Conservation (phyloP, 2,888 invertebrate species). For the Petrolisthes cinctipes region DNA sequence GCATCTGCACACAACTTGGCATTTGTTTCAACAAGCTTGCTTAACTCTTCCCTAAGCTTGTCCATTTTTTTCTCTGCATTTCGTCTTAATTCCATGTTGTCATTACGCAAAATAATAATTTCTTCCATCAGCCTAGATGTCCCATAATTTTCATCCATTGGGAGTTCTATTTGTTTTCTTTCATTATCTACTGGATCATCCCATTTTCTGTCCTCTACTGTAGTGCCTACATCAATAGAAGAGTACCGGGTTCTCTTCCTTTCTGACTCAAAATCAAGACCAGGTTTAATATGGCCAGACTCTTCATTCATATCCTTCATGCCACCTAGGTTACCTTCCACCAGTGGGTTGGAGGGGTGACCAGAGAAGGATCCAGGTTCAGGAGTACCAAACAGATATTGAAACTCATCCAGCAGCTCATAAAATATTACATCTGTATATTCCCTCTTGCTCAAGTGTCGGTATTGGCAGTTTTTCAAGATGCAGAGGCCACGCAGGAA, state of each 20-base stretch:
- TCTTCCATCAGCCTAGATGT: conserved; percentile 33
- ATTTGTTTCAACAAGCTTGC: conserved; percentile 19
- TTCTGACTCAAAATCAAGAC: conserved; percentile 37
- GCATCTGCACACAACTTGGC: conserved; percentile 14
- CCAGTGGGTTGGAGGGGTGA: neutral
- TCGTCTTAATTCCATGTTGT: conserved; percentile 43
- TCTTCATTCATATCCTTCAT: too few relatives aligned
- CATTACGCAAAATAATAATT: conserved; percentile 40
- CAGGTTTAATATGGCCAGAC: neutral
- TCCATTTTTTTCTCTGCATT: conserved; percentile 33
- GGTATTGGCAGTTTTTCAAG: conserved; percentile 51
- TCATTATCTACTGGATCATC: neutral
- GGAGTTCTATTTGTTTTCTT: neutral
- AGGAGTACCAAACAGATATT: conserved; percentile 23
- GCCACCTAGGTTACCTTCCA: conserved; percentile 4
- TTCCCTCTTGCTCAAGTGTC: conserved; percentile 54
- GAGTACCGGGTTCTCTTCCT: conserved; percentile 37
- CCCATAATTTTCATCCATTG: neutral
- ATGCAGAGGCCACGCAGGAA: conserved; percentile 49
- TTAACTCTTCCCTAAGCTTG: conserved; percentile 41
- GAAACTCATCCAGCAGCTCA: conserved; percentile 42
- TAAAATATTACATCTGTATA: conserved; percentile 59
- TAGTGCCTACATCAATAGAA: conserved; percentile 3
- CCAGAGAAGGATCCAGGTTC: neutral
- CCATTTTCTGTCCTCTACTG: conserved; percentile 5